Conservation (phyloP, 23 tunicate species). For the Botrylloides violaceus region DNA sequence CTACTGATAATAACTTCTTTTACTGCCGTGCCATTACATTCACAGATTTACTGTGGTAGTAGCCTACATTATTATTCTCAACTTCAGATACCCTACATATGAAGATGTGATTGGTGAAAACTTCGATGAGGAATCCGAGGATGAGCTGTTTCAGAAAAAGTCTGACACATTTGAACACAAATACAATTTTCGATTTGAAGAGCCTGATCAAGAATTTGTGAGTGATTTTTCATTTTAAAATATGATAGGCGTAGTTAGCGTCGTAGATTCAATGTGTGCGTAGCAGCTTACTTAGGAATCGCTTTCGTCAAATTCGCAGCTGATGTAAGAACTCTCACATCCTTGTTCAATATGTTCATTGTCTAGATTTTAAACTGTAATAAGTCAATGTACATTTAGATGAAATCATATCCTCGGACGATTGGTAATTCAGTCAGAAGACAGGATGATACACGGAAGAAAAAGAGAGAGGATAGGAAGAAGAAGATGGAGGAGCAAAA, state of each 20-base stretch:
- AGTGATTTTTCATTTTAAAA: slow-evolving; percentile 2
- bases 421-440: slow-evolving; percentile 61
- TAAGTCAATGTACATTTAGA: no score
- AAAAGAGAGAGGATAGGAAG: slow-evolving; percentile 38
- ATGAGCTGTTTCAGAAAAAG: slow-evolving; percentile 48
- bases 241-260: no score
- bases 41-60: neutral
- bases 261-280: no score
- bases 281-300: no score
- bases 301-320: no score
- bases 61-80: neutral
- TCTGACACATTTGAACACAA: slow-evolving; percentile 63
- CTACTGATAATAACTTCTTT: neutral
- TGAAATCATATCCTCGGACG: slow-evolving; percentile 74
- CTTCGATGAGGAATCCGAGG: slow-evolving; percentile 26
- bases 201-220: slow-evolving; percentile 70
- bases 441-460: slow-evolving; percentile 43
- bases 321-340: no score
- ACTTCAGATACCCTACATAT: slow-evolving; percentile 11
- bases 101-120: slow-evolving; percentile 15
- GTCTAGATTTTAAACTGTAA: no score
- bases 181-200: slow-evolving; percentile 61
- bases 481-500: slow-evolving; percentile 47
- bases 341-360: no score
- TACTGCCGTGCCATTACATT: no score